phyloP scores from a whole-genome alignment of 2,888 invertebrate species.

The Leptopilina drosophilae region DNA sequence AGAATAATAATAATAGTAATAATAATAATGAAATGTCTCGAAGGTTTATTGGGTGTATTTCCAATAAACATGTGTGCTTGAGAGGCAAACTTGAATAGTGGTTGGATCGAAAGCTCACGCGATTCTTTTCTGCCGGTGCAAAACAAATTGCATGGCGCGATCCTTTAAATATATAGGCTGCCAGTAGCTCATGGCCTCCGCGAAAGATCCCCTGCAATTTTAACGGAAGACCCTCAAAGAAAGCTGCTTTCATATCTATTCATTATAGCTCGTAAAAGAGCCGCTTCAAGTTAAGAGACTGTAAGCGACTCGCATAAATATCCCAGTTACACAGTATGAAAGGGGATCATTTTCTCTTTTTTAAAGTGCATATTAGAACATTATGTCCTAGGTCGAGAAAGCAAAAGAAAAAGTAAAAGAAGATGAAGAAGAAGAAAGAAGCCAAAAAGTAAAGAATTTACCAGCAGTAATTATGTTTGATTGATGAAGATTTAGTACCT shows the following conservation, averaged over 20 bases:
- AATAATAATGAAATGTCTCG: background rate
- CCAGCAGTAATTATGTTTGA: too few species aligned
- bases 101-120: conserved; percentile 35
- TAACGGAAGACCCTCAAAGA: conserved; percentile 39
- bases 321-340: conserved; percentile 35
- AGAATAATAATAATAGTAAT: too few species aligned
- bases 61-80: background rate
- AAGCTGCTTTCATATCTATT: conserved; percentile 38
- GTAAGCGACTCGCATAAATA: conserved; percentile 39
- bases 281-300: conserved; percentile 36
- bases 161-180: conserved; percentile 32
- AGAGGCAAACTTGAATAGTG: conserved; percentile 20
- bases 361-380: conserved; percentile 35
- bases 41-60: background rate
- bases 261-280: conserved; percentile 40
- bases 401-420: too few species aligned
- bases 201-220: conserved; percentile 40
- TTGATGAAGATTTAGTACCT: too few species aligned
- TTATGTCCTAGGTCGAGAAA: conserved; percentile 24
- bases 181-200: conserved; percentile 31
- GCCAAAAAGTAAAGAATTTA: too few species aligned
- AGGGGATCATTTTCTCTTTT: conserved; percentile 30
- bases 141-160: conserved; percentile 33
- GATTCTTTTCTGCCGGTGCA: conserved; percentile 37
- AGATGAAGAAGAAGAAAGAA: too few species aligned